phyloP scores from a whole-genome alignment of 1,140 invertebrate genomes.

The Apis laboriosa region DNA sequence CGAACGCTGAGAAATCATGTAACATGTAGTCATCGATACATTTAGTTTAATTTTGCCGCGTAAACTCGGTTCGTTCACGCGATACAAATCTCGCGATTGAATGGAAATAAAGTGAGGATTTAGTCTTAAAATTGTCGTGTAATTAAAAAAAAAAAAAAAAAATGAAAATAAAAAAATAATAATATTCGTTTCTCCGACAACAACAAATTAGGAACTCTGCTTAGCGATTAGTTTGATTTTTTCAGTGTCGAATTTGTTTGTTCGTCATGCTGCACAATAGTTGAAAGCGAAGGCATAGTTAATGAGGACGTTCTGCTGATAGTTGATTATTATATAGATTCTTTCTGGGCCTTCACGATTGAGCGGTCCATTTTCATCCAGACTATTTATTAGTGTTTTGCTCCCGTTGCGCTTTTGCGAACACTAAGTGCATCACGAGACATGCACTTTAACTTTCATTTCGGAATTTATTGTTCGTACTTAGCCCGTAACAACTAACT shows the following conservation, averaged over 20 bases:
- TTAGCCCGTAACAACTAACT: constrained; percentile 56
- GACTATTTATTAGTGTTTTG: constrained; percentile 60
- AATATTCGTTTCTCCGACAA: constrained; percentile 32
- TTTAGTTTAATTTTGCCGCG: not conserved
- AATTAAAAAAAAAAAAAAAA: not conserved
- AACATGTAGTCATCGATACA: not conserved
- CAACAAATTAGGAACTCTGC: constrained; percentile 36
- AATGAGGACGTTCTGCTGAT: constrained; percentile 58
- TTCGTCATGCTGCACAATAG: constrained; percentile 56
- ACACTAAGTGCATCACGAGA: constrained; percentile 69
- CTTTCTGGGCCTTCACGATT: constrained; percentile 58
- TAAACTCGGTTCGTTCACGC: not conserved
- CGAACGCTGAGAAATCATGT: constrained; percentile 36
- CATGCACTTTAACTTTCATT: constrained; percentile 63
- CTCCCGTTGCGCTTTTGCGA: constrained; percentile 67
- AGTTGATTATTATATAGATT: constrained; percentile 57
- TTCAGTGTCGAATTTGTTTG: constrained; percentile 54
- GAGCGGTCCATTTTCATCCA: constrained; percentile 59
- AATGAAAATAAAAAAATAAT: not conserved
- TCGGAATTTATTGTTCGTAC: constrained; percentile 66
- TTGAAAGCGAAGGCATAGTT: constrained; percentile 56
- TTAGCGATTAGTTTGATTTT: constrained; percentile 50
- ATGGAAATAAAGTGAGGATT: not conserved
- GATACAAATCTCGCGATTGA: not conserved
- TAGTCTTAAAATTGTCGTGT: not conserved